Percentiles rank a stretch among this genome's conserved stretches.
phyloP scores from a whole-genome alignment of 2,888 invertebrate genomes.

The Coleophora deauratella region DNA sequence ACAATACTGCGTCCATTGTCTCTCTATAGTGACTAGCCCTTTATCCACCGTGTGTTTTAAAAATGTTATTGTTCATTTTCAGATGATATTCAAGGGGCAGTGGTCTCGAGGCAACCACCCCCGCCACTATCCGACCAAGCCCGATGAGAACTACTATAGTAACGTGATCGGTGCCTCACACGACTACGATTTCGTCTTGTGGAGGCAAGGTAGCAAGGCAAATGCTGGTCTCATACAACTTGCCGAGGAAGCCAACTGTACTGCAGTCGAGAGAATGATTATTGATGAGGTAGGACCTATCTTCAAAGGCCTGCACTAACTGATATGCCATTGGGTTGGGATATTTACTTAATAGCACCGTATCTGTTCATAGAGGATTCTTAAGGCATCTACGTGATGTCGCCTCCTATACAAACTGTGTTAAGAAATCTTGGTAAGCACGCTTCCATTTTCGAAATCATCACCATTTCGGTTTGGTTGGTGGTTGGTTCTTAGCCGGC shows the following conservation, averaged over 20 bases:
- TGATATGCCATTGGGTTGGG: no score
- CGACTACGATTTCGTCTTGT: constrained; percentile 35
- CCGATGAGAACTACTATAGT: constrained; percentile 56
- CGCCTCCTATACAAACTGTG: constrained; percentile 2
- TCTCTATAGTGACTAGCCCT: no score
- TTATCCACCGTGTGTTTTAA: no score
- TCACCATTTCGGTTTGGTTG: no score
- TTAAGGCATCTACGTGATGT: not conserved
- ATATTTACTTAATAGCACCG: no score
- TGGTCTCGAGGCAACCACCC: constrained; percentile 61
- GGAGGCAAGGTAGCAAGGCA: constrained; percentile 43
- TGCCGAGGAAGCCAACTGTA: constrained; percentile 38
- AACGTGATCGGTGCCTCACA: constrained; percentile 62
- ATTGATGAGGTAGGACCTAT: constrained; percentile 36
- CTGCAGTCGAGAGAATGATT: constrained; percentile 42
- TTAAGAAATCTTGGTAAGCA: no score
- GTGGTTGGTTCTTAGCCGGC: no score
- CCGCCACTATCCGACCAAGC: constrained; percentile 49
- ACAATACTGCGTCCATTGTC: no score
- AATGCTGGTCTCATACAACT: constrained; percentile 35
- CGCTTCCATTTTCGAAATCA: no score
- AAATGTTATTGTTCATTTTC: no score
- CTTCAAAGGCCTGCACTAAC: no score
- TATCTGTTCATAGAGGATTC: no score
- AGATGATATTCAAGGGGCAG: constrained; percentile 54